phyloP scores from a whole-genome alignment of 2,113 vertebrate genomes.

The Rhinogobius similis region DNA sequence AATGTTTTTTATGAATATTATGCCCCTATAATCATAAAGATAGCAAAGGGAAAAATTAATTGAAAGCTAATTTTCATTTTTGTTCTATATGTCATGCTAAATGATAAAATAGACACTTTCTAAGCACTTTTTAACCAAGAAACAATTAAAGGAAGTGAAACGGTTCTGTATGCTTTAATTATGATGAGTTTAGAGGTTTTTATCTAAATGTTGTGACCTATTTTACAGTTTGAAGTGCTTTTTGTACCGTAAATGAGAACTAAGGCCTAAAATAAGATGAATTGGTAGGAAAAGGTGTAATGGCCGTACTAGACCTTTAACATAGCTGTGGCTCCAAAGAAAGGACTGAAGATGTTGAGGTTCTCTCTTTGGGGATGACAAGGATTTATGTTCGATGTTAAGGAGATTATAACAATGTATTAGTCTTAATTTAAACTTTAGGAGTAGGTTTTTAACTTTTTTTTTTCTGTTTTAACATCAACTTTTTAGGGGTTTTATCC shows the following conservation, averaged over 20 bases:
- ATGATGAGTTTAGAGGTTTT: slow-evolving; percentile 51
- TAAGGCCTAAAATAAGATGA: neutral
- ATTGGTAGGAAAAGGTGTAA: neutral
- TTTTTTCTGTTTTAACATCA: too few species aligned
- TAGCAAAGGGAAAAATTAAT: slow-evolving; percentile 71
- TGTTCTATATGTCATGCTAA: slow-evolving; percentile 62
- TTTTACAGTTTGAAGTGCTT: slow-evolving; percentile 40
- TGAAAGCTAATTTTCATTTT: slow-evolving; percentile 66
- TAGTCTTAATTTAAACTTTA: too few species aligned
- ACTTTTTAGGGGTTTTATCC: too few species aligned
- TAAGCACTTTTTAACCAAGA: slow-evolving; percentile 65
- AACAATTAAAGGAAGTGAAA: slow-evolving; percentile 49
- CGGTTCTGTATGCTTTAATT: slow-evolving; percentile 52
- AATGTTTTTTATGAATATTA: slow-evolving; percentile 63
- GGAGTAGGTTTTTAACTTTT: too few species aligned
- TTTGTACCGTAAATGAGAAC: neutral
- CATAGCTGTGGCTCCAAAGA: too few species aligned
- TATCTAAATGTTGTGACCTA: slow-evolving; percentile 60
- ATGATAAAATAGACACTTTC: slow-evolving; percentile 72
- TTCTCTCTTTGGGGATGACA: too few species aligned
- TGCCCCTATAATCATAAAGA: slow-evolving; percentile 26
- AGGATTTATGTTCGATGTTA: too few species aligned
- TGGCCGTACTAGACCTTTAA: too few species aligned
- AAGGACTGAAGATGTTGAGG: too few species aligned
- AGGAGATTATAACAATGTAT: too few species aligned